Conservation (phyloP, 2,113 vertebrate species). For the Oreochromis aureus region DNA sequence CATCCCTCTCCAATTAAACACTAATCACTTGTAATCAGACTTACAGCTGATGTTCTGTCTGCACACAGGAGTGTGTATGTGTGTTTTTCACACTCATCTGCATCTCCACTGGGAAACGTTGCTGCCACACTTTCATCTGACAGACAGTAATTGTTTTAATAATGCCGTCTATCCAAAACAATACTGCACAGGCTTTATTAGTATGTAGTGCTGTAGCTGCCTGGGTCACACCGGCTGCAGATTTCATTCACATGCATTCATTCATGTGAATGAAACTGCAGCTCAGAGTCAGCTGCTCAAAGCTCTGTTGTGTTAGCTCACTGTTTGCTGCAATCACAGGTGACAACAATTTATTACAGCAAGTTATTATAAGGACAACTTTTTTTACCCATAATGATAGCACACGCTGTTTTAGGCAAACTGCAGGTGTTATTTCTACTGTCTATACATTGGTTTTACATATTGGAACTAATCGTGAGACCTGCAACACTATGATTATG, state of each 20-base stretch:
- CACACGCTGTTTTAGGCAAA: not conserved
- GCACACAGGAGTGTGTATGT: not conserved
- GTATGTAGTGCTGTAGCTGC: not conserved
- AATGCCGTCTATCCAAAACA: not conserved
- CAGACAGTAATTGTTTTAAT: not conserved
- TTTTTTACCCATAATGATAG: not conserved
- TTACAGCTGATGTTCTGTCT: conserved; percentile 9
- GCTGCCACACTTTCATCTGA: not conserved
- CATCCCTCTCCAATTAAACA: conserved; percentile 5
- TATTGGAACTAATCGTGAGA: not conserved
- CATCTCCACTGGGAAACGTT: not conserved
- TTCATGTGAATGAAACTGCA: not conserved
- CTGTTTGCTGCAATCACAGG: not conserved
- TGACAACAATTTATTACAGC: not conserved
- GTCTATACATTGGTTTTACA: not conserved
- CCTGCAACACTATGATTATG: not conserved
- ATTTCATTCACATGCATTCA: not conserved
- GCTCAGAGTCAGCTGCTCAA: not conserved
- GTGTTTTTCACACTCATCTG: not conserved
- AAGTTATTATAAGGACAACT: not conserved
- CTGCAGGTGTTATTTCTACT: not conserved
- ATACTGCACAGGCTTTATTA: not conserved
- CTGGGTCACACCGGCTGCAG: not conserved
- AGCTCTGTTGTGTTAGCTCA: not conserved
- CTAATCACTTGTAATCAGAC: conserved; percentile 47